Evolutionary conservation across 2,888 invertebrate species (phyloP).

Genomic region (Arrhopalites spinosus): DNA sequence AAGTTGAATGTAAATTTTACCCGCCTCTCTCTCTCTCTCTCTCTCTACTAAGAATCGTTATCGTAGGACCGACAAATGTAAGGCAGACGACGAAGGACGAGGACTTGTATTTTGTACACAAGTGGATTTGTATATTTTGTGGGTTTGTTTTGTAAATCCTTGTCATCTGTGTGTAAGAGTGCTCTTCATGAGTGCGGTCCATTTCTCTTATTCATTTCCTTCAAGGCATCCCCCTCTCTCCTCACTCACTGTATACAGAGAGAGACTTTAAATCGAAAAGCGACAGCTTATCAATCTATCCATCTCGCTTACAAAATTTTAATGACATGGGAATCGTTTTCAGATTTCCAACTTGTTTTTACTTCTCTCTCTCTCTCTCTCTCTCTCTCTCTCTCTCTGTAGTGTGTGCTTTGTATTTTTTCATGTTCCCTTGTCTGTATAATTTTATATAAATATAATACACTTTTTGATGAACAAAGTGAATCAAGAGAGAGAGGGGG

Average conservation of each 20-base stretch:
- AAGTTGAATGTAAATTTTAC: neutral
- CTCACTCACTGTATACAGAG: neutral
- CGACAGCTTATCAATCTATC: slow-evolving; percentile 26
- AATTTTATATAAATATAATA: too few species aligned
- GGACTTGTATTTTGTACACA: too few species aligned
- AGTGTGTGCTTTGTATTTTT: neutral
- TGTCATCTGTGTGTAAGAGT: slow-evolving; percentile 22
- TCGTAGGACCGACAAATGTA: neutral
- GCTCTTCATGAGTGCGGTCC: slow-evolving; percentile 10
- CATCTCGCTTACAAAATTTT: slow-evolving; percentile 22
- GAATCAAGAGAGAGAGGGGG: too few species aligned
- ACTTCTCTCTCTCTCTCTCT: neutral
- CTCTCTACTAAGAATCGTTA: neutral
- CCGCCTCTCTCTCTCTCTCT: slow-evolving; percentile 6
- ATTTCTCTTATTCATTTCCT: slow-evolving; percentile 18
- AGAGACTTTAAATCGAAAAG: slow-evolving; percentile 15
- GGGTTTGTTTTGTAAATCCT: slow-evolving; percentile 22
- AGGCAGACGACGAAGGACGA: too few species aligned
- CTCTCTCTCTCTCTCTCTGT: neutral
- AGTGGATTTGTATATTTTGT: too few species aligned
- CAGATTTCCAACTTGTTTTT: slow-evolving; percentile 5
- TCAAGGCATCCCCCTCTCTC: neutral
- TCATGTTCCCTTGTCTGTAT: neutral
- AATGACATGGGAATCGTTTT: slow-evolving; percentile 28
- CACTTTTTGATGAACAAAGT: too few species aligned